Conservation (phyloP, 1,140 invertebrate species). For the Acromyrmex echinatior region DNA sequence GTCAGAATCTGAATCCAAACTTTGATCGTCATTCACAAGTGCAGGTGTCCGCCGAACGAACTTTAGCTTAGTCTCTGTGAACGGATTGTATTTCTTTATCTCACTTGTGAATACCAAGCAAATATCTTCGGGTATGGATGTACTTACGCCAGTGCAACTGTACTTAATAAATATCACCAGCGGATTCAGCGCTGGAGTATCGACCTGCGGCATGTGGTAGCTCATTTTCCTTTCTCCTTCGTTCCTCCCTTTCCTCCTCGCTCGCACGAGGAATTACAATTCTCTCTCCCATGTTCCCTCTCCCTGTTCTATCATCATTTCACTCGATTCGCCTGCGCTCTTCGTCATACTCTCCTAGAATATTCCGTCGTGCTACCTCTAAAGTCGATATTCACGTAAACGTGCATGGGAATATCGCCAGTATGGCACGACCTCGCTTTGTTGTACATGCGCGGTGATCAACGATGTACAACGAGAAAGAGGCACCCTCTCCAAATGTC, state of each 20-base stretch:
- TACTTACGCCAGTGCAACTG: conserved; percentile 70
- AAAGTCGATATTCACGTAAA: conserved; percentile 63
- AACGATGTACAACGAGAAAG: conserved; percentile 25
- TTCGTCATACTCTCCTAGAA: conserved; percentile 8
- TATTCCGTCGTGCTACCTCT: background rate
- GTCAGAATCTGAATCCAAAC: conserved; percentile 42
- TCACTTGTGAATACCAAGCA: background rate
- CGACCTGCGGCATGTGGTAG: conserved; percentile 78
- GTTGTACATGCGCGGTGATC: conserved; percentile 75
- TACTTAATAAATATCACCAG: conserved; percentile 59
- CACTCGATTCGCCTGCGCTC: conserved; percentile 33
- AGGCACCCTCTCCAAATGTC: conserved; percentile 49
- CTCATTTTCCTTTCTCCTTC: conserved; percentile 71
- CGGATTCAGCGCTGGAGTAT: conserved; percentile 79
- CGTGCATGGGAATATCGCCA: conserved; percentile 57
- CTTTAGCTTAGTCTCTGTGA: conserved; percentile 7
- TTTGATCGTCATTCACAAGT: conserved; percentile 68
- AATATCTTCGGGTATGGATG: conserved; percentile 32
- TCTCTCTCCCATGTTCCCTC: conserved; percentile 19
- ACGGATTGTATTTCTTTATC: background rate
- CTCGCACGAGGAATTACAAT: conserved; percentile 23
- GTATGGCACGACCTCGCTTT: conserved; percentile 44
- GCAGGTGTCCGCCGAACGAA: background rate
- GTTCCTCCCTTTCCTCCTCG: conserved; percentile 42
- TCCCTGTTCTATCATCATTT: conserved; percentile 41